Conservation (phyloP, 1,140 invertebrate species). For the Drosophila lacertosa region DNA sequence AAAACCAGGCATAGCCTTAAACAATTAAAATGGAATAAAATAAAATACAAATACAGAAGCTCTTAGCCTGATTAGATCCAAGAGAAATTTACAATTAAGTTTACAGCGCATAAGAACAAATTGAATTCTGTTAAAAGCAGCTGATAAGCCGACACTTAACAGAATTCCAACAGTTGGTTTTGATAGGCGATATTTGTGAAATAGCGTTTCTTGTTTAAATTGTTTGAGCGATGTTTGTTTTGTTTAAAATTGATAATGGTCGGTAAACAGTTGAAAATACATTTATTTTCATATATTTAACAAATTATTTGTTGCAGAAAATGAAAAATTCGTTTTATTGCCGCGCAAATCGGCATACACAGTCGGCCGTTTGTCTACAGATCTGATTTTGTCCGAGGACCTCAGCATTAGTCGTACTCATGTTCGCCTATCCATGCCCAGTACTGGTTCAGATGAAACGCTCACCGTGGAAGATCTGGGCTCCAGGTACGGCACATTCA, state of each 20-base stretch:
- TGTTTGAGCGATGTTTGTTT: slow-evolving; percentile 55
- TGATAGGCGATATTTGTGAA: slow-evolving; percentile 28
- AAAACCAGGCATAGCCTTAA: too few relatives aligned
- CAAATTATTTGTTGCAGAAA: slow-evolving; percentile 24
- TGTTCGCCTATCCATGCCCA: slow-evolving; percentile 83
- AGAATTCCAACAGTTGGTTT: not conserved
- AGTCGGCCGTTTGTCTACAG: slow-evolving; percentile 67
- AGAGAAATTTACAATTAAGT: too few relatives aligned
- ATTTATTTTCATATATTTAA: not conserved
- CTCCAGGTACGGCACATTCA: slow-evolving; percentile 86
- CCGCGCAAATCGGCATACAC: slow-evolving; percentile 55
- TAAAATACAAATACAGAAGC: too few relatives aligned
- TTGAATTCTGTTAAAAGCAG: not conserved
- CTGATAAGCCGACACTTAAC: not conserved
- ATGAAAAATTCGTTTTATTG: slow-evolving; percentile 60
- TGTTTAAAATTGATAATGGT: slow-evolving; percentile 48
- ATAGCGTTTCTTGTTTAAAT: slow-evolving; percentile 44
- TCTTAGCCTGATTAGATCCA: too few relatives aligned
- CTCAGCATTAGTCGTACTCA: slow-evolving; percentile 86
- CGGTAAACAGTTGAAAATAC: slow-evolving; percentile 6
- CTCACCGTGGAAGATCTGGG: slow-evolving; percentile 83
- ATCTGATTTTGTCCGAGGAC: slow-evolving; percentile 85
- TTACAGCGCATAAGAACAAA: too few relatives aligned
- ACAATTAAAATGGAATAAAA: too few relatives aligned
- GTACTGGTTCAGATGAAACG: slow-evolving; percentile 33